Conservation (phyloP, 2,113 vertebrate genomes). For the Hippocampus guttulatus region DNA sequence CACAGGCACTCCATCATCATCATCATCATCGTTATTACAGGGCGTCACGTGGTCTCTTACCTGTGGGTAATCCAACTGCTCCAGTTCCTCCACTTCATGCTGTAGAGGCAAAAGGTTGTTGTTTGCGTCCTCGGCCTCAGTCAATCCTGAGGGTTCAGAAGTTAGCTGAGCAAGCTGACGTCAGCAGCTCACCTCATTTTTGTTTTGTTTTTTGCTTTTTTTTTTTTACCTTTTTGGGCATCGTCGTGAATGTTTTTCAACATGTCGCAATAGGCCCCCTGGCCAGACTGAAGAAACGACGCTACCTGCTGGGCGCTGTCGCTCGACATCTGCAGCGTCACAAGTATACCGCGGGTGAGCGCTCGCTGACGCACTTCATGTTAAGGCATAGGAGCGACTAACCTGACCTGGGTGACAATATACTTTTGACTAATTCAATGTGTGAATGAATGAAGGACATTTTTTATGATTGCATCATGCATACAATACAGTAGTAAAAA, state of each 20-base stretch:
- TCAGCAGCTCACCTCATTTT: no score
- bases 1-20: background rate
- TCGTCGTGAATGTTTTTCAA: constrained; percentile 61
- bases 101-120: constrained; percentile 66
- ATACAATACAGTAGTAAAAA: no score
- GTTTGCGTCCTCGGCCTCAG: constrained; percentile 69
- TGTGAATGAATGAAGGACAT: no score
- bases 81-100: constrained; percentile 64
- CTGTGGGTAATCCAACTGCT: constrained; percentile 61
- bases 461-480: no score
- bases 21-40: no score
- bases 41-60: constrained; percentile 36
- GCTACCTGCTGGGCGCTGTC: constrained; percentile 64
- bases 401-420: no score
- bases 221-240: constrained; percentile 33
- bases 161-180: background rate
- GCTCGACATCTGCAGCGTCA: constrained; percentile 60
- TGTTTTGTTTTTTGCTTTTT: no score
- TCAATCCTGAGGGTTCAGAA: constrained; percentile 60
- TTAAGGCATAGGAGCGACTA: no score
- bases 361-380: no score
- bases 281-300: constrained; percentile 56
- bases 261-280: constrained; percentile 70
- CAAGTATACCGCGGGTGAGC: no score
- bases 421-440: no score